Evolutionary conservation across 2,797 vertebrate genomes (phyloP).

Genomic region (Crax fasciolata): DNA sequence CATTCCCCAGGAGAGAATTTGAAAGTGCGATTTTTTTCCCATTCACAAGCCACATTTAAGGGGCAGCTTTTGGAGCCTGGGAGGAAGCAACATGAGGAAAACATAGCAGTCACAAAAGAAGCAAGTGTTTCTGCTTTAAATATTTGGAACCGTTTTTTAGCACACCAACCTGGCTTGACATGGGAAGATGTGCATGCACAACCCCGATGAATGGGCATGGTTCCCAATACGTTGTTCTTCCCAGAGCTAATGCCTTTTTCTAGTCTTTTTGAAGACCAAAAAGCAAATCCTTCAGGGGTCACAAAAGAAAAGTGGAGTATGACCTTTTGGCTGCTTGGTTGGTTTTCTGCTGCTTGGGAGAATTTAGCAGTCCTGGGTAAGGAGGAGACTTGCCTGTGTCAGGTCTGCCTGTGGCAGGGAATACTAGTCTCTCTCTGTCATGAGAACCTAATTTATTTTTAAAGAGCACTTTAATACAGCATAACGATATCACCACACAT

Average conservation of each 20-base stretch:
- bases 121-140: background rate
- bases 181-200: background rate
- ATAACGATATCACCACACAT: slow-evolving; percentile 68
- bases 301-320: background rate
- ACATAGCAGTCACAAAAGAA: background rate
- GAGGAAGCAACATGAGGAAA: background rate
- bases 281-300: background rate
- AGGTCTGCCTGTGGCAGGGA: background rate
- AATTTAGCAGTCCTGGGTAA: background rate
- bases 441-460: slow-evolving; percentile 67
- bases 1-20: slow-evolving; percentile 43
- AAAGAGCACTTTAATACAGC: slow-evolving; percentile 57
- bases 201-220: background rate
- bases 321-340: background rate
- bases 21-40: slow-evolving; percentile 32
- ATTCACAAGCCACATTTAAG: background rate
- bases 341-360: background rate
- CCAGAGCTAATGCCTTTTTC: background rate
- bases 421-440: background rate
- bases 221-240: background rate
- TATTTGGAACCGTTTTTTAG: background rate
- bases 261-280: background rate
- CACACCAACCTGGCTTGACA: background rate
- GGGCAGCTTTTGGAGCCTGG: background rate
- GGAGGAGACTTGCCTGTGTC: background rate